Evolutionary conservation across 2,113 vertebrate species (phyloP), one percentile per base, ranked within the genome.

Genomic region (Ptychochromis oligacanthus): DNA sequence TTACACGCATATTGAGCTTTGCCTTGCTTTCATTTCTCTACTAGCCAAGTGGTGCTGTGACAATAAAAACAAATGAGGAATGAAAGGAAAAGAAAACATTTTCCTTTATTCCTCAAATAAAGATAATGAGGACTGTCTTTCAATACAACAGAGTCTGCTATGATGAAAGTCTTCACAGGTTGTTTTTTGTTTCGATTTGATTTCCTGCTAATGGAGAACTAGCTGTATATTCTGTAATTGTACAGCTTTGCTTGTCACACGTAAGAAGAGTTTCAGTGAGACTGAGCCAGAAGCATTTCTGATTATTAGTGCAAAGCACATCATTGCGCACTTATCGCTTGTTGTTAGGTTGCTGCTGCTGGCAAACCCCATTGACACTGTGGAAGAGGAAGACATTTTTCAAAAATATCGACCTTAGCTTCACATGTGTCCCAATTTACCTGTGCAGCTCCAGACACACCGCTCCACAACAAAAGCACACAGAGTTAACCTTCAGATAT

Each of bases 21-120:
- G 28, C 83, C 65, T 88, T 46, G 34, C 92, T 94, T 93, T 93
- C 65, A 90, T 89, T 94, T 75, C 87, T 89, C 81, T 3, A 18
- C 67, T 49, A 85, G 87, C 76, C 60, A 49, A 83, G 46, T 31
- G 28, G 28, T 36, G 77, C 80, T 76, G 81, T 83, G 83, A 93
- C 84, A 93, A 92, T 87, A 93, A 88, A 80, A 87, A 83, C 87
- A 88, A 88, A 91, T 85, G 87, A 85, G 87, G 38, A 89, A 88
- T 85, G 90, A 93, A 92, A 93, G 89, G 70, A n/a, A 90, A 82
- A 54, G 85, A 82, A 54, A 88, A 65, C 83, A 34, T 72, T 83
- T 85, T 80, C 84, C 88, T 94, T 94, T 93, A 88, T 94, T 92
- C 77, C 87, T 81, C 82, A 90, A 89, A 91, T 90, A 81, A 91